Evolutionary conservation across 2,888 invertebrate species (phyloP).

Genomic region (Tuberolachnus salignus): DNA sequence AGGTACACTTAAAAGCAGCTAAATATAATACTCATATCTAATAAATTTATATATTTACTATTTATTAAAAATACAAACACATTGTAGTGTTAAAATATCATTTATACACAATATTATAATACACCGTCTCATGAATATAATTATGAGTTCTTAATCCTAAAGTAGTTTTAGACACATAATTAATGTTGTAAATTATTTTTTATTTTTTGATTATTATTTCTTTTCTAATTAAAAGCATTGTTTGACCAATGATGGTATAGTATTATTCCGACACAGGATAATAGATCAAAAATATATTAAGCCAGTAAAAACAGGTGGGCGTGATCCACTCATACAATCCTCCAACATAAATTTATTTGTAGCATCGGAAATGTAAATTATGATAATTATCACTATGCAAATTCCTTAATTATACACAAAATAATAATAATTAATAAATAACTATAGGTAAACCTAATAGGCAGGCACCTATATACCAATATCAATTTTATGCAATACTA

Average conservation of each 20-base stretch:
- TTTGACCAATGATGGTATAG: conserved; percentile 27
- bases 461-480: not conserved
- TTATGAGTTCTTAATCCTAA: conserved; percentile 28
- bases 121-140: conserved; percentile 43
- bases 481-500: conserved; percentile 2
- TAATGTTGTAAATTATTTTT: conserved; percentile 50
- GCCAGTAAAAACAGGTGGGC: conserved; percentile 45
- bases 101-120: conserved; percentile 1
- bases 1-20: too few species aligned
- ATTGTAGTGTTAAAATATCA: conserved; percentile 15
- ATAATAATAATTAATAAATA: conserved; percentile 9
- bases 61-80: conserved; percentile 19
- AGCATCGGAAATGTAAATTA: conserved; percentile 47
- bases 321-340: conserved; percentile 22
- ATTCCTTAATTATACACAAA: conserved; percentile 37
- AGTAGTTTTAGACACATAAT: conserved; percentile 43
- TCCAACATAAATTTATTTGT: conserved; percentile 44
- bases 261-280: conserved; percentile 19
- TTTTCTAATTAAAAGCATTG: conserved; percentile 47
- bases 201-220: conserved; percentile 34
- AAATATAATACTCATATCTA: not conserved
- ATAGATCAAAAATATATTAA: conserved; percentile 52
- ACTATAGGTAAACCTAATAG: not conserved
- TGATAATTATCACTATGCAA: conserved; percentile 44
- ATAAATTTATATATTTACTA: not conserved